phyloP scores from a whole-genome alignment of 2,113 vertebrate genomes.

The Numenius arquata region DNA sequence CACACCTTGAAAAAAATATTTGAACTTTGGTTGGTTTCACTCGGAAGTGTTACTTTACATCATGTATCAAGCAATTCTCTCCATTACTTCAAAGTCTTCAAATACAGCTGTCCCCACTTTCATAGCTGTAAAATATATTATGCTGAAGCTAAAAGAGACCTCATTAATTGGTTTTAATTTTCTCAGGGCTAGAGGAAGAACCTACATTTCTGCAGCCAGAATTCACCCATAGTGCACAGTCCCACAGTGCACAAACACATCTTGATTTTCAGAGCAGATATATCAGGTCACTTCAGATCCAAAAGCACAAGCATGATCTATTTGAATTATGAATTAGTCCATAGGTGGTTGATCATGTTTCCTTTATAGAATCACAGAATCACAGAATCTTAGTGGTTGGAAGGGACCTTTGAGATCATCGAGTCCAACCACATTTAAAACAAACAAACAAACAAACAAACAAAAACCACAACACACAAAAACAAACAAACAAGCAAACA shows the following conservation, averaged over 20 bases:
- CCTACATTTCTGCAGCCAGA: background rate
- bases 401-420: too few species aligned
- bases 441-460: too few species aligned
- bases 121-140: background rate
- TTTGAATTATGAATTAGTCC: background rate
- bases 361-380: background rate
- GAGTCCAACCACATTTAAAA: too few species aligned
- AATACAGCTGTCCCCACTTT: background rate
- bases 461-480: too few species aligned
- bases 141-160: background rate
- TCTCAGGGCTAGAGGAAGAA: background rate
- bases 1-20: background rate
- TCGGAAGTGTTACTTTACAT: conserved; percentile 26
- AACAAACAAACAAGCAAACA: too few species aligned
- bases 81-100: conserved; percentile 8
- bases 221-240: background rate
- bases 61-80: conserved; percentile 12
- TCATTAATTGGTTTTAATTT: background rate
- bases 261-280: background rate
- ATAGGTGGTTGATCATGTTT: background rate
- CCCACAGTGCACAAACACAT: background rate
- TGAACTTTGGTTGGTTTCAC: conserved; percentile 26
- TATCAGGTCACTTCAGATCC: background rate
- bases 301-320: background rate
- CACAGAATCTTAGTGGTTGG: too few species aligned